Evolutionary conservation across 2,888 invertebrate genomes (phyloP).

Genomic region (Lutraria lutraria): DNA sequence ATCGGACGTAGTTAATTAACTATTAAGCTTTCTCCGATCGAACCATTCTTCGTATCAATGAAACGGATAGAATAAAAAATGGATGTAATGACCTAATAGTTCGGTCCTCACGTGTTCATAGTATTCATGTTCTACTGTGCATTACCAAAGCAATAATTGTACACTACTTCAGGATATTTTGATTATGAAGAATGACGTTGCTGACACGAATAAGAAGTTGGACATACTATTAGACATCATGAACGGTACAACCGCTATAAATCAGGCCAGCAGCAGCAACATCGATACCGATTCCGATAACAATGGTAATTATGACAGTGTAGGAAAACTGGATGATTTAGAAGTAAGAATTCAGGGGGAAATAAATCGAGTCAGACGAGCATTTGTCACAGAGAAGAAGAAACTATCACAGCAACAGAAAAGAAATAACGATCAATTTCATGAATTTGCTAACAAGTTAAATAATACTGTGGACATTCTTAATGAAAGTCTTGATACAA

Average conservation of each 20-base stretch:
- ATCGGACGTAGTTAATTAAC: too few relatives aligned
- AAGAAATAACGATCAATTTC: background rate
- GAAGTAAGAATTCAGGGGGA: background rate
- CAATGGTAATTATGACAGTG: background rate
- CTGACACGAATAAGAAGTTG: background rate
- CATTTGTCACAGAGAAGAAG: background rate
- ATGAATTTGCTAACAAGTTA: background rate
- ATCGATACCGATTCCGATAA: background rate
- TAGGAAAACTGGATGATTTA: background rate
- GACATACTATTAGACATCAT: background rate
- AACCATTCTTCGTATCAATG: too few relatives aligned
- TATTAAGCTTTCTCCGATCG: too few relatives aligned
- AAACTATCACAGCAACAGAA: background rate
- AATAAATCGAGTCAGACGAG: background rate
- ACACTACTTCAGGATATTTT: background rate
- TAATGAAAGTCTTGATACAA: background rate
- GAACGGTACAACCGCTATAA: background rate
- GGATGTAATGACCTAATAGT: too few relatives aligned
- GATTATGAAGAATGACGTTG: background rate
- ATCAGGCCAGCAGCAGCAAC: background rate
- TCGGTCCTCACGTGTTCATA: too few relatives aligned
- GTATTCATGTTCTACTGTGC: too few relatives aligned
- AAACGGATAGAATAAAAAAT: too few relatives aligned
- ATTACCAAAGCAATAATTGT: too few relatives aligned
- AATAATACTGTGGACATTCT: background rate